phyloP scores from a whole-genome alignment of 2,888 invertebrate species.

The Gryllus longicercus region DNA sequence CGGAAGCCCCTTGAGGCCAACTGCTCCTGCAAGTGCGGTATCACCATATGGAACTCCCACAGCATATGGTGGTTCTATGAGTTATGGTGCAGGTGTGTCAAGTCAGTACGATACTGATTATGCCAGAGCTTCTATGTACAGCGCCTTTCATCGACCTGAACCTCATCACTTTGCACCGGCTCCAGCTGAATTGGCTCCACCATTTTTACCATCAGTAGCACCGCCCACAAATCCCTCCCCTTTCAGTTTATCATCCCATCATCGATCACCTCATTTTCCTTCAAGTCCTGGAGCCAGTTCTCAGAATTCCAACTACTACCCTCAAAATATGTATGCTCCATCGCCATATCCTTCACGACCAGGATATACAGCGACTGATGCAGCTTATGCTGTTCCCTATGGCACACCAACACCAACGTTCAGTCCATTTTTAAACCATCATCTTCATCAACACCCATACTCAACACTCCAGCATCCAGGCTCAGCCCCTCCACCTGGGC shows the following conservation, averaged over 20 bases:
- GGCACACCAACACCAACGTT: slow-evolving; percentile 26
- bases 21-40: slow-evolving; percentile 24
- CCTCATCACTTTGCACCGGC: slow-evolving; percentile 35
- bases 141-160: slow-evolving; percentile 39
- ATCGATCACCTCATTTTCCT: slow-evolving; percentile 11
- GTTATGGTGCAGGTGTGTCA: slow-evolving; percentile 24
- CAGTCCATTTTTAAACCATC: slow-evolving; percentile 33
- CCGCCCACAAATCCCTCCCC: slow-evolving; percentile 25
- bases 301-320: slow-evolving; percentile 31
- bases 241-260: slow-evolving; percentile 25
- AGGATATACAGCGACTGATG: slow-evolving; percentile 31
- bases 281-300: slow-evolving; percentile 22
- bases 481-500: slow-evolving; percentile 21
- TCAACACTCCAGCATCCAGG: slow-evolving; percentile 28
- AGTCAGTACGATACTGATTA: slow-evolving; percentile 36
- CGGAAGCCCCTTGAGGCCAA: slow-evolving; percentile 25
- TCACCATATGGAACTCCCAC: slow-evolving; percentile 27
- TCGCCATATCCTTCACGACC: slow-evolving; percentile 29
- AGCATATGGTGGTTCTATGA: not conserved
- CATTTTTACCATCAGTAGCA: slow-evolving; percentile 22
- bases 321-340: slow-evolving; percentile 35
- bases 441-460: slow-evolving; percentile 33
- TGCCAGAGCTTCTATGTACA: slow-evolving; percentile 37
- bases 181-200: slow-evolving; percentile 25
- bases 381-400: slow-evolving; percentile 26